Evolutionary conservation across 2,113 vertebrate genomes (phyloP).

Genomic region (Aphyosemion australe): DNA sequence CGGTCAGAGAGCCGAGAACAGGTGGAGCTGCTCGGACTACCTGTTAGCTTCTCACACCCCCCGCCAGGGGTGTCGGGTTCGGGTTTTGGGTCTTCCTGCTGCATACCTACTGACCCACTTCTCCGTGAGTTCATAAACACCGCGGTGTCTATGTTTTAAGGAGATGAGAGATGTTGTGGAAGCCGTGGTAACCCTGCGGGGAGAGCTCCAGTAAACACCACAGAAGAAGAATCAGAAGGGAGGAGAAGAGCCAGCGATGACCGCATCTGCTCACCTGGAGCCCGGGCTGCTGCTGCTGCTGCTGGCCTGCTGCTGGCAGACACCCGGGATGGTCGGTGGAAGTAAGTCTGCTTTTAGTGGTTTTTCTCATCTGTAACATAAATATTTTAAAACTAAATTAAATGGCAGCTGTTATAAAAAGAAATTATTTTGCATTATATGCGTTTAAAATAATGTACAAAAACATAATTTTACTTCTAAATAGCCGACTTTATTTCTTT

Average conservation of each 20-base stretch:
- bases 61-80: no score
- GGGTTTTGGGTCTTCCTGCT: neutral
- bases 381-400: no score
- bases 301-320: conserved; percentile 55
- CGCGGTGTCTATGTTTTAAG: neutral
- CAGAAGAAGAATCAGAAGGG: neutral
- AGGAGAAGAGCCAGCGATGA: conserved; percentile 35
- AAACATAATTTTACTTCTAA: no score
- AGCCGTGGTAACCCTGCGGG: conserved; percentile 33
- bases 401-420: no score
- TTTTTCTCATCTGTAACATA: no score
- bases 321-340: conserved; percentile 47
- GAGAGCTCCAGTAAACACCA: conserved; percentile 23
- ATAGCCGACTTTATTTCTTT: no score
- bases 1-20: neutral
- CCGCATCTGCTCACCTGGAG: conserved; percentile 50
- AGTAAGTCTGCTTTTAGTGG: conserved; percentile 42
- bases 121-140: conserved; percentile 7
- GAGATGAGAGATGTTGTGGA: conserved; percentile 32
- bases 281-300: conserved; percentile 52
- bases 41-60: conserved; percentile 53
- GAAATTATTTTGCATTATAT: no score
- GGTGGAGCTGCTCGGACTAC: conserved; percentile 37
- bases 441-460: no score
- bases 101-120: conserved; percentile 46